phyloP scores from a whole-genome alignment of 2,888 invertebrate genomes.

The Cyclophora albipunctata region DNA sequence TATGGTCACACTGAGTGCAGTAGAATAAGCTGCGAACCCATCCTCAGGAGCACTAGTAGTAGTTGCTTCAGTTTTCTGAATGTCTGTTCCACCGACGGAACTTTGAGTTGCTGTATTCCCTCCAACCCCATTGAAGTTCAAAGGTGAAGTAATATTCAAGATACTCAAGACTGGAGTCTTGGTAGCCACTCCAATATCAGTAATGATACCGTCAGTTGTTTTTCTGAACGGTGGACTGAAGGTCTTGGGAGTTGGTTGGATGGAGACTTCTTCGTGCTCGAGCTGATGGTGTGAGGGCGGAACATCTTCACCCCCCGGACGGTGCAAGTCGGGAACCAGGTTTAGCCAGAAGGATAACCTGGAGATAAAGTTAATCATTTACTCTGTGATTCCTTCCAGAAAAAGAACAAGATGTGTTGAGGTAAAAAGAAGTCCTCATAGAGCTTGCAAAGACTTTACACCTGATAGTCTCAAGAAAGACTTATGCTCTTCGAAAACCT shows the following conservation, averaged over 20 bases:
- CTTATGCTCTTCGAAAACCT: no score
- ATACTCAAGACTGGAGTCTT: constrained; percentile 55
- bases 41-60: constrained; percentile 83
- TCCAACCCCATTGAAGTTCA: constrained; percentile 60
- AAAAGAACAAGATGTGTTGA: no score
- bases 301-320: constrained; percentile 90
- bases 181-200: constrained; percentile 57
- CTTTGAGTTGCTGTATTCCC: constrained; percentile 55
- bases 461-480: no score
- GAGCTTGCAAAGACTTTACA: no score
- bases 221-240: constrained; percentile 74
- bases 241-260: constrained; percentile 72
- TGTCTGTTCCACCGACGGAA: constrained; percentile 37
- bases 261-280: constrained; percentile 81
- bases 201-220: constrained; percentile 65
- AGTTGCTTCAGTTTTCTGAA: constrained; percentile 56
- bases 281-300: constrained; percentile 90
- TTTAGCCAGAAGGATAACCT: constrained; percentile 96
- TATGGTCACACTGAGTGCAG: constrained; percentile 93
- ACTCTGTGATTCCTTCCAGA: background rate
- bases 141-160: constrained; percentile 58
- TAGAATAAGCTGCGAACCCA: constrained; percentile 92
- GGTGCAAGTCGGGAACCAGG: constrained; percentile 92
- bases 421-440: no score
- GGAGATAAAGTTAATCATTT: constrained; percentile 31